Base-by-base conservation (phyloP, 2,888 invertebrate genomes). In the Synergus japonicus region DNA sequence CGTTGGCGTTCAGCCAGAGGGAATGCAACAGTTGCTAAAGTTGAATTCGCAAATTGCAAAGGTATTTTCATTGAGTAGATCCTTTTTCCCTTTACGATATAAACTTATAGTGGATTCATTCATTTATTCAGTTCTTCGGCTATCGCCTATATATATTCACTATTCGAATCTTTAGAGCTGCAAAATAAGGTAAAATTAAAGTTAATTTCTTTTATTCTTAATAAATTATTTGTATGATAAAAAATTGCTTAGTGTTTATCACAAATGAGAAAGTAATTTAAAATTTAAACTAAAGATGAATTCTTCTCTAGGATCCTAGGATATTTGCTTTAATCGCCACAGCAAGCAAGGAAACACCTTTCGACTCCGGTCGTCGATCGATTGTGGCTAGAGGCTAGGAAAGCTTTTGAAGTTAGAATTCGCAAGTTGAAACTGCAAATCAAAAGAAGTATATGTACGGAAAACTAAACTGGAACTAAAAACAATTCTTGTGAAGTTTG, bases 21-120 rank as follows among this genome's bases (percentile, higher is more conserved):
- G 66, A 66, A 46, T 66, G 66, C 66, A 66, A 66, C 66, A 66
- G 66, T 66, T 66, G 66, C 5, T 66, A 41, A 66, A 66, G n/a
- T 43, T 66, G 43, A 66, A 66, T 66, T 66, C 41, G 66, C 43
- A 66, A 44, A 43, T 66, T n/a, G 43, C 43, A 43, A 66, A 66
- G 66, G 43, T 66, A 66, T 66, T 66, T 66, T 66, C 66, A 66
- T 43, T 66, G n/a, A 66, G 44, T 66, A 43, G 7, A n/a, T 37
- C 66, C 44, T 43, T 8, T 18, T n/a, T n/a, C n/a, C 43, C 43
- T 37, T 43, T n/a, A 43, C 13, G 10, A 13, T 13, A 46, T 13
- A 15, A 66, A 7, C 4, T 10, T 10, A 43, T 41, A 41, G n/a
- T 3, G 8, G 43, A 66, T 66, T 66, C 66, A 66, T 66, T 65